Percentiles rank a stretch among this genome's conserved stretches.
Conservation (phyloP, 2,113 vertebrate genomes). For the Coptodon bakossiorum region DNA sequence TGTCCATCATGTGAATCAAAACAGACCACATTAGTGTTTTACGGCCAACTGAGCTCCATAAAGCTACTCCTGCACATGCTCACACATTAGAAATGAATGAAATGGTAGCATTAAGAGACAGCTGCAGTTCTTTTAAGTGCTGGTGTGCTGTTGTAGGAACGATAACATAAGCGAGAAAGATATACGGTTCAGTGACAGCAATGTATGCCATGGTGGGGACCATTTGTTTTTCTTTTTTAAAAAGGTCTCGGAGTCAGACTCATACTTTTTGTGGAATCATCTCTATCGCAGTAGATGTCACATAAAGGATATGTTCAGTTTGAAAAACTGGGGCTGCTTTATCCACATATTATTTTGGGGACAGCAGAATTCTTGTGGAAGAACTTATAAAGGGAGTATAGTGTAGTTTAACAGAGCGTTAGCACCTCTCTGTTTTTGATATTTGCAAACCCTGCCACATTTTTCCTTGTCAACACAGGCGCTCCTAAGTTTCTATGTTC, state of each 20-base stretch:
- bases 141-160: not conserved
- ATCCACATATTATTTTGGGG: not conserved
- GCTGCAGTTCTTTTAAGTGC: not conserved
- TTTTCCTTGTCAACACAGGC: not conserved
- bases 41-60: not conserved
- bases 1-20: not conserved
- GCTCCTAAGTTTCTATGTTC: not conserved
- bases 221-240: fast-evolving
- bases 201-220: not conserved
- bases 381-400: not conserved
- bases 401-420: not conserved
- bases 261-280: not conserved
- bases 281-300: not conserved
- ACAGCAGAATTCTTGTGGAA: not conserved
- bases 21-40: not conserved
- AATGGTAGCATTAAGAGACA: not conserved
- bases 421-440: not conserved
- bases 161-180: not conserved
- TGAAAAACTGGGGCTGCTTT: not conserved
- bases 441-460: not conserved
- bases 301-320: not conserved
- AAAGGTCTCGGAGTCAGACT: not conserved
- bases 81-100: not conserved
- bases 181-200: not conserved
- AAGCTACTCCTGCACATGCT: not conserved